Base-by-base conservation (phyloP, 2,888 invertebrate species). In the Heliconius hortense region DNA sequence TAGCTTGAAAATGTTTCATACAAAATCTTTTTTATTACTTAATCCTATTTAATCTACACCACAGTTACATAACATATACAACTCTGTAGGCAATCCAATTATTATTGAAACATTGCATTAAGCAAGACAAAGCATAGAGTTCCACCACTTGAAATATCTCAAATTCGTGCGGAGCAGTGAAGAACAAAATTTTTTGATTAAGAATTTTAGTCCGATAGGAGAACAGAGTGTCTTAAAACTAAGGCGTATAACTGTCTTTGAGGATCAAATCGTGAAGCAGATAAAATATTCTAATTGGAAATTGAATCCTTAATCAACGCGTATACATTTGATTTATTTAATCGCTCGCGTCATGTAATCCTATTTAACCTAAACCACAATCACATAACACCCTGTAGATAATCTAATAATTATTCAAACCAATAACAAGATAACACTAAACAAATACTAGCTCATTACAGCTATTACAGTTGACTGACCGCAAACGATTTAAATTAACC, bases 391-490 rank as follows among this genome's bases (percentile, higher is more conserved):
- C 31, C 60, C 18, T 62, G 35, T 24, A 28, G 18, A 39, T 72
- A 24, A 73, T 73, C 64, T 56, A 26, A 48, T 72, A 63, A 73
- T 73, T 60, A 39, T 68, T 56, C 59, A 56, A 48, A 28, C 73
- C 26, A 73, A 28, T 70, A 56, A 64, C n/a, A 26, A 70, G 56
- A 56, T 70, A 69, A 35, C 60, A 62, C 18, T 35, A 35, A 63
- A 68, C 62, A 74, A 74, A 74, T 63, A 59, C 43, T 39, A 43
- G 64, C 24, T 74, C 63, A 74, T 70, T 70, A 74, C 63, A 63
- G 48, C 69, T 43, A 70, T 56, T 74, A 70, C 31, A 39, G 39
- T 56, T 56, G 53, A 71, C 59, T 71, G 43, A 70, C 63, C 70
- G 15, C 39, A 43, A 63, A 70, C 70, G 74, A 26, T 70, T 69